Evolutionary conservation across 2,888 invertebrate genomes (phyloP).

Genomic region (Drosophila fungiperda): DNA sequence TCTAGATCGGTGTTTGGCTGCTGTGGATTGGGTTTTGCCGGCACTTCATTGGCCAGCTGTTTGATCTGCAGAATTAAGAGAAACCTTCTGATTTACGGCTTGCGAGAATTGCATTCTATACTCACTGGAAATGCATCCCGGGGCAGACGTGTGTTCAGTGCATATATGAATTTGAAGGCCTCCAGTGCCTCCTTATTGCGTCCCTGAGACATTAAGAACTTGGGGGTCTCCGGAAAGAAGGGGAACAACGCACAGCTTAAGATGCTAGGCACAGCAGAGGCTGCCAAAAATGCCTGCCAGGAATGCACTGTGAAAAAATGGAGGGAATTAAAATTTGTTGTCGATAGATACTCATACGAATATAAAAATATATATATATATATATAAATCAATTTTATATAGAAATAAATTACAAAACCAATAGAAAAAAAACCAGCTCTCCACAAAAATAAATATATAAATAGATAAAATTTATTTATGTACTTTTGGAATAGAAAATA

Average conservation of each 20-base stretch:
- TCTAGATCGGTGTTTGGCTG: slow-evolving; percentile 5
- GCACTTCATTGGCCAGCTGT: slow-evolving; percentile 70
- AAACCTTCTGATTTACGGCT: background rate
- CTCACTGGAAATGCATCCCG: slow-evolving; percentile 88
- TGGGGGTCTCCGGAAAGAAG: slow-evolving; percentile 82
- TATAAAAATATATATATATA: too few species aligned
- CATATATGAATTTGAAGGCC: slow-evolving; percentile 87
- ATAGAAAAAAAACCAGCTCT: background rate
- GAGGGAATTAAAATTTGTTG: too few species aligned
- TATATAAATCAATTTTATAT: too few species aligned
- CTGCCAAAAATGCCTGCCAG: slow-evolving; percentile 77
- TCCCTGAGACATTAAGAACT: slow-evolving; percentile 82
- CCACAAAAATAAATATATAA: background rate
- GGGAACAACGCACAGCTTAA: slow-evolving; percentile 54
- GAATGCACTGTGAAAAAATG: slow-evolving; percentile 60
- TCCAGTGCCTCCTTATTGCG: slow-evolving; percentile 80
- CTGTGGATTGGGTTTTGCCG: slow-evolving; percentile 44
- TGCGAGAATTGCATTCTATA: slow-evolving; percentile 2
- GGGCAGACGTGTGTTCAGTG: slow-evolving; percentile 88
- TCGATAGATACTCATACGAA: too few species aligned
- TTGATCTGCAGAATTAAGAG: slow-evolving; percentile 63
- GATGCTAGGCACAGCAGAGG: slow-evolving; percentile 70
- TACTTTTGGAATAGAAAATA: background rate
- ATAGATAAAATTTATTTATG: background rate
- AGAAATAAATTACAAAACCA: too few species aligned